Evolutionary conservation across 2,113 vertebrate species (phyloP).

Genomic region (Trichechus manatus): DNA sequence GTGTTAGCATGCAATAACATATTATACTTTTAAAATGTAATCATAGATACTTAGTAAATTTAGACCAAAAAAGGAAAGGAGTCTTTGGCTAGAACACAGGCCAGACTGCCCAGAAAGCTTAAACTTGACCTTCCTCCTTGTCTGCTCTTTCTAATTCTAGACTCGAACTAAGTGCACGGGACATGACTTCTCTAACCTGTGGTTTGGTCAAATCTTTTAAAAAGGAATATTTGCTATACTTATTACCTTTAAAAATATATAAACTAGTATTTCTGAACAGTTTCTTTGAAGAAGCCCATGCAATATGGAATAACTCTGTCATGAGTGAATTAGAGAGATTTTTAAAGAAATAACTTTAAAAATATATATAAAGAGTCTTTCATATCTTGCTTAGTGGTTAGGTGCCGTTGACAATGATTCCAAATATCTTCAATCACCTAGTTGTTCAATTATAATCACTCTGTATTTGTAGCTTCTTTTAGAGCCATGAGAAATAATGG

Average conservation of each 20-base stretch:
- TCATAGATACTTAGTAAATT: conserved; percentile 23
- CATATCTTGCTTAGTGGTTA: background rate
- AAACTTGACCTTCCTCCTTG: background rate
- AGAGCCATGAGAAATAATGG: background rate
- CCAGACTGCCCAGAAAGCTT: conserved; percentile 29
- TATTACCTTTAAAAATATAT: conserved; percentile 4
- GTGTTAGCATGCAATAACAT: background rate
- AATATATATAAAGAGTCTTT: conserved; percentile 21
- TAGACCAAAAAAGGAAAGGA: background rate
- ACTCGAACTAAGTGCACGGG: background rate
- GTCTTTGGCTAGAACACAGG: background rate
- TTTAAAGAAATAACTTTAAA: background rate
- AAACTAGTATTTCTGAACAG: background rate
- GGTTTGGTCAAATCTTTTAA: background rate
- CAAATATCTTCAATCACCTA: background rate
- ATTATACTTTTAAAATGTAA: conserved; percentile 37
- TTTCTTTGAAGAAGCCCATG: background rate
- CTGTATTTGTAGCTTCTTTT: background rate
- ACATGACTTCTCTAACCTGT: background rate
- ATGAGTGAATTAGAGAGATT: background rate
- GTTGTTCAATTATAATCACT: background rate
- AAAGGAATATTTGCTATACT: background rate
- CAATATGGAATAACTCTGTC: background rate
- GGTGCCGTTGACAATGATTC: background rate
- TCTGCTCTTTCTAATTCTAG: background rate